Percentiles rank a stretch among this genome's conserved stretches.
These are phyloP conservation scores for Gymnocheta viridis DNA, from an alignment of 2,888 invertebrate genomes.

Conservation along the genomic window DNA sequence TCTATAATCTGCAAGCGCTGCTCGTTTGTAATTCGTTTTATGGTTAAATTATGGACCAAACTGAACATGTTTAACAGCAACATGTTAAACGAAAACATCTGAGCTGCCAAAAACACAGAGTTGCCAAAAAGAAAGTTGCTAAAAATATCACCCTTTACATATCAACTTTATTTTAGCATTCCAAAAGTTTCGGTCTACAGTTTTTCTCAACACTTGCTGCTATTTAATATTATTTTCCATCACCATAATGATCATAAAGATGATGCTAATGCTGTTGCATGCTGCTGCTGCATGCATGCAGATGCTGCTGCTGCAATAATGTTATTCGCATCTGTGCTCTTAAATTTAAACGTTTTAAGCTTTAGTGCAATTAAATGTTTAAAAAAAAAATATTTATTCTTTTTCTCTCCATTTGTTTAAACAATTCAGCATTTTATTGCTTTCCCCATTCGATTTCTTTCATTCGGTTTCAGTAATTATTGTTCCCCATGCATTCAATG, in stretches of 20 bases:
- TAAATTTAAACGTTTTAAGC: not conserved
- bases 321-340: constrained; percentile 47
- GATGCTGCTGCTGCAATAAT: constrained; percentile 11
- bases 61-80: too few relatives aligned
- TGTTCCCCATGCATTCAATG: not conserved
- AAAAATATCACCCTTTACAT: too few relatives aligned
- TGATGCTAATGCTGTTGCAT: not conserved
- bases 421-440: constrained; percentile 5
- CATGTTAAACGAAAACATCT: too few relatives aligned
- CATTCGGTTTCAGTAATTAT: not conserved
- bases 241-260: constrained; percentile 3
- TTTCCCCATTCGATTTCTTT: constrained; percentile 32
- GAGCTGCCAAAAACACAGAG: too few relatives aligned
- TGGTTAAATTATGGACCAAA: too few relatives aligned
- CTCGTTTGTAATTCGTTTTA: too few relatives aligned
- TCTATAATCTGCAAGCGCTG: too few relatives aligned
- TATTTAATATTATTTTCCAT: not conserved
- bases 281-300: not conserved
- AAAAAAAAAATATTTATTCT: constrained; percentile 9
- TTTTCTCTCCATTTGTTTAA: not conserved
- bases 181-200: not conserved
- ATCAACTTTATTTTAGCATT: not conserved
- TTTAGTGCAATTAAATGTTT: not conserved
- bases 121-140: too few relatives aligned
- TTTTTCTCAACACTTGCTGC: not conserved